Conservation (phyloP, 2,113 vertebrate species). For the Elanus axillaris region DNA sequence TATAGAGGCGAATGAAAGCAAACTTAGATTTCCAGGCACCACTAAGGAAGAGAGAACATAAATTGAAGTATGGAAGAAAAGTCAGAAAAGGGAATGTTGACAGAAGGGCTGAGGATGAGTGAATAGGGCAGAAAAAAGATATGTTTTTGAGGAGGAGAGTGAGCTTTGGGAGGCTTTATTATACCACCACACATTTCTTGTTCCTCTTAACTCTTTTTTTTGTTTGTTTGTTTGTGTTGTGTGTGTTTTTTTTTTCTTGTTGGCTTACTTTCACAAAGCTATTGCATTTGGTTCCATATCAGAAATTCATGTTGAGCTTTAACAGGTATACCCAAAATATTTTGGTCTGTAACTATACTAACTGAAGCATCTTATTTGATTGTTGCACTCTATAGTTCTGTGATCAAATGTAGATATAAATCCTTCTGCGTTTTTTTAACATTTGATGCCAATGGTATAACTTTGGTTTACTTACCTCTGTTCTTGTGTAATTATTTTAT, state of each 20-base stretch:
- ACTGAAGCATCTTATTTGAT: not conserved
- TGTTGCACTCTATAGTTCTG: not conserved
- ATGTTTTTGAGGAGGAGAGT: not conserved
- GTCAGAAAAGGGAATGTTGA: not conserved
- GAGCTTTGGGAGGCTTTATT: not conserved
- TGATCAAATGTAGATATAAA: not conserved
- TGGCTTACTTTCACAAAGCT: not conserved
- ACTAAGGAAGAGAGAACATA: not conserved
- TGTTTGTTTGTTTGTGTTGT: not conserved
- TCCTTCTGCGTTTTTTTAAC: not conserved
- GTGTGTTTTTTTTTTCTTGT: not conserved
- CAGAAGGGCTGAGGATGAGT: not conserved
- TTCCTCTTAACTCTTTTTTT: not conserved
- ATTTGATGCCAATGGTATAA: not conserved
- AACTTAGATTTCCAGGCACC: not conserved
- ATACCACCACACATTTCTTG: not conserved
- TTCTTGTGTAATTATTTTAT: not conserved
- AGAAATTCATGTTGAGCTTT: not conserved
- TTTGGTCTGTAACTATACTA: not conserved
- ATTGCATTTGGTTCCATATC: not conserved
- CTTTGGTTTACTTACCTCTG: not conserved
- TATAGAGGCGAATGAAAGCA: not conserved
- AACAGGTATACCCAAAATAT: not conserved
- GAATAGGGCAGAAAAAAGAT: not conserved
- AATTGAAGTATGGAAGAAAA: not conserved